Evolutionary conservation across 2,888 invertebrate species (phyloP).

Genomic region (Periphyllus acericola): DNA sequence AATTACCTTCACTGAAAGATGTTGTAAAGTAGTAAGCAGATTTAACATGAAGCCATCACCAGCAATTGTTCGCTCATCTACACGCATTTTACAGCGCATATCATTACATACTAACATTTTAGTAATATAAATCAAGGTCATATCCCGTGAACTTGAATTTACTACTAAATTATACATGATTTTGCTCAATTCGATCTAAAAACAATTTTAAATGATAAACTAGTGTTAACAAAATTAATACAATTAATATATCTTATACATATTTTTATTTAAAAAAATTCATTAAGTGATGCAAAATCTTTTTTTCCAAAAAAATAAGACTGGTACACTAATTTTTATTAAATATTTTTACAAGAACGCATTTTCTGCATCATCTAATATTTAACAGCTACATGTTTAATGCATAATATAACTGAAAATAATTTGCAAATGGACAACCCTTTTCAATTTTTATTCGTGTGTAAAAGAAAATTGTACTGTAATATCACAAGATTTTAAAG

Average conservation of each 20-base stretch:
- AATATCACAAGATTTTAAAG: too few species aligned
- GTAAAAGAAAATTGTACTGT: too few species aligned
- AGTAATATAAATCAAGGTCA: conserved; percentile 82
- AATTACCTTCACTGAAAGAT: conserved; percentile 81
- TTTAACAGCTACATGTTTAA: too few species aligned
- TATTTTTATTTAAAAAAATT: too few species aligned
- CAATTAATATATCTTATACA: not conserved
- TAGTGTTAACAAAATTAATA: not conserved
- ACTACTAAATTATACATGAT: conserved; percentile 86
- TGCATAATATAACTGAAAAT: too few species aligned
- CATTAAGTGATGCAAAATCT: too few species aligned
- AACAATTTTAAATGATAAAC: conserved; percentile 19
- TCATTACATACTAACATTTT: conserved; percentile 82
- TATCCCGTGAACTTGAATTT: conserved; percentile 82
- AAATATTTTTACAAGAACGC: too few species aligned
- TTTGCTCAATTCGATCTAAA: conserved; percentile 77
- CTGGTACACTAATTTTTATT: too few species aligned
- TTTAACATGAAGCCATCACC: conserved; percentile 97
- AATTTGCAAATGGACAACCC: too few species aligned
- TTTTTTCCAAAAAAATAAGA: too few species aligned
- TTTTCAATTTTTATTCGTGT: too few species aligned
- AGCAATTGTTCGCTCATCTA: conserved; percentile 85
- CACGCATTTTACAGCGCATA: conserved; percentile 88
- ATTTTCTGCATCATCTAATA: too few species aligned
- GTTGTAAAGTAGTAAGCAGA: conserved; percentile 88